Conservation (phyloP, 2,888 invertebrate species). For the Caenorhabditis sp. region DNA sequence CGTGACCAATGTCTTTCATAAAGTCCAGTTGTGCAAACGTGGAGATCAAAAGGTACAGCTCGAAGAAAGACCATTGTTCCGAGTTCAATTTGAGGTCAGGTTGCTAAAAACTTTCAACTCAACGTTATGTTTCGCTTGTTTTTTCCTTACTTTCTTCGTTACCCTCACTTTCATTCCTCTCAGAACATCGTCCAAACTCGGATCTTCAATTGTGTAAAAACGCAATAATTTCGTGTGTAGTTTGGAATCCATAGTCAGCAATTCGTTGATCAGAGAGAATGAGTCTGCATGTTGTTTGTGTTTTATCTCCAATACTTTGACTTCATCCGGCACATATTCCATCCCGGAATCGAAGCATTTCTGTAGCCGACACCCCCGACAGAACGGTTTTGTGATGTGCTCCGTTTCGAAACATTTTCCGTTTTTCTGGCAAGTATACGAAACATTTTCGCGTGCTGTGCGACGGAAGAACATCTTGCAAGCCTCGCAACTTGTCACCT, state of each 20-base stretch:
- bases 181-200: background rate
- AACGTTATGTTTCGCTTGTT: background rate
- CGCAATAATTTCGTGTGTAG: background rate
- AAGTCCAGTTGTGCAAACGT: background rate
- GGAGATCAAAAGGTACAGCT: background rate
- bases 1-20: background rate
- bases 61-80: background rate
- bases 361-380: background rate
- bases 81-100: background rate
- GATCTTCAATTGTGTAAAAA: background rate
- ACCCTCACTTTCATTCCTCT: background rate
- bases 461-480: slow-evolving; percentile 31
- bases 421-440: background rate
- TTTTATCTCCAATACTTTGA: background rate
- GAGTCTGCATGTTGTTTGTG: background rate
- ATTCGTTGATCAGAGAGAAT: background rate
- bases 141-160: background rate
- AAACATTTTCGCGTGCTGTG: background rate
- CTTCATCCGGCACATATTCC: background rate
- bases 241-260: background rate
- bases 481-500: slow-evolving; percentile 14
- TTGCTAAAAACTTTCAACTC: background rate
- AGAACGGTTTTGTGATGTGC: background rate
- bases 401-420: background rate
- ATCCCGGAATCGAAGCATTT: background rate